Percentiles rank a stretch among this genome's conserved stretches.
Conservation (phyloP, 2,888 invertebrate species). For the Rhorus exstirpatorius region DNA sequence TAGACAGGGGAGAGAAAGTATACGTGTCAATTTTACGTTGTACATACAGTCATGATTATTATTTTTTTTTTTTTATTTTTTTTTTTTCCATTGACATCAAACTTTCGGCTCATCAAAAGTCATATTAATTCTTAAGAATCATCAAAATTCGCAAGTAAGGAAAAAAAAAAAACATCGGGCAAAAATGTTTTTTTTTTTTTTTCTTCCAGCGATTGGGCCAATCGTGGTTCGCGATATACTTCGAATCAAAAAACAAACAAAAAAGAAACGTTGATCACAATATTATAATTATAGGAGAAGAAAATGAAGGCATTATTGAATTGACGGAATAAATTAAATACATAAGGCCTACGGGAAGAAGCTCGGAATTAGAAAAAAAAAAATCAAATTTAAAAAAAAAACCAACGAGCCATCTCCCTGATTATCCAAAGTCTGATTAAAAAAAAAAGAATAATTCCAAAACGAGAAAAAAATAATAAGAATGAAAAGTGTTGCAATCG, state of each 20-base stretch:
- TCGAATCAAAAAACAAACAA: constrained; percentile 60
- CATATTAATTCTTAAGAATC: constrained; percentile 64
- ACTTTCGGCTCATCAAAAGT: constrained; percentile 51
- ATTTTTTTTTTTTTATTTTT: constrained; percentile 49
- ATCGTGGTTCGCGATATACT: constrained; percentile 46
- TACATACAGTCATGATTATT: constrained; percentile 70
- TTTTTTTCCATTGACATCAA: constrained; percentile 39
- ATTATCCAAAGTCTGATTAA: constrained; percentile 71
- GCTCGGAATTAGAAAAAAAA: constrained; percentile 17
- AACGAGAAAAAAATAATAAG: constrained; percentile 13
- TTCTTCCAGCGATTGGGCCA: constrained; percentile 58
- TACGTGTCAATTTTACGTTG: constrained; percentile 67
- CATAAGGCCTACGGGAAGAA: constrained; percentile 64
- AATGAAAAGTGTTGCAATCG: constrained; percentile 45
- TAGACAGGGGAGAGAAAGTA: constrained; percentile 18
- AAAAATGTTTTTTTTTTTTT: no score
- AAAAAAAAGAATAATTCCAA: constrained; percentile 25
- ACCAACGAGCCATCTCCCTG: constrained; percentile 47
- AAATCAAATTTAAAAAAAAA: neutral
- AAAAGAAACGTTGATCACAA: constrained; percentile 20
- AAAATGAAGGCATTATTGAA: constrained; percentile 13
- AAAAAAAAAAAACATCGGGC: neutral
- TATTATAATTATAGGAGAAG: constrained; percentile 15
- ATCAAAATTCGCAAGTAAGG: constrained; percentile 21
- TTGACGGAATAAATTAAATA: constrained; percentile 53